Evolutionary conservation across 2,797 vertebrate genomes (phyloP).

Genomic region (Ciconia nigra): DNA sequence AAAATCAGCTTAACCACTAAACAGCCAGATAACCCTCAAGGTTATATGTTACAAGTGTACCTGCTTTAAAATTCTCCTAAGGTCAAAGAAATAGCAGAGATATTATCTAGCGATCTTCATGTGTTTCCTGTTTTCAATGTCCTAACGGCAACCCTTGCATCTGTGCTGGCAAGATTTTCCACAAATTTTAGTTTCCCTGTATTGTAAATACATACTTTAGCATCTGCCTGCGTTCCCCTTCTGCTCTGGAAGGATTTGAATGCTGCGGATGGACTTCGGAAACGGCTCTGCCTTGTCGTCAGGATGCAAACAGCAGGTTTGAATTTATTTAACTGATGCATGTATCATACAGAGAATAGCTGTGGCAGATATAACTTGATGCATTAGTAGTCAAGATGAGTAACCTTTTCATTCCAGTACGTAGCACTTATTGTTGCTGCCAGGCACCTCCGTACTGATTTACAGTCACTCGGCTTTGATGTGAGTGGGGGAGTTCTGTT

Average conservation of each 20-base stretch:
- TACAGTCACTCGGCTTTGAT: background rate
- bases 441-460: conserved; percentile 3
- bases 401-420: background rate
- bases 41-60: background rate
- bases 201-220: background rate
- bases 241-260: background rate
- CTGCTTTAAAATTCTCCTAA: background rate
- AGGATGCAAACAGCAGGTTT: background rate
- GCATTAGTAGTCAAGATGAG: conserved; percentile 11
- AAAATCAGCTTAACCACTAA: background rate
- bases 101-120: background rate
- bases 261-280: background rate
- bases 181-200: background rate
- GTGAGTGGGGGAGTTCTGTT: background rate
- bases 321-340: background rate
- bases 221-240: background rate
- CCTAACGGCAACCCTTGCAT: background rate
- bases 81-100: background rate
- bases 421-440: background rate
- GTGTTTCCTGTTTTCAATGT: background rate
- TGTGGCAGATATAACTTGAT: background rate
- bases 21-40: background rate
- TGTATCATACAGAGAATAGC: background rate
- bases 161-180: background rate
- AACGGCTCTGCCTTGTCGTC: background rate